Conservation (phyloP, 2,888 invertebrate genomes). For the Gonocerus acuteangulatus region DNA sequence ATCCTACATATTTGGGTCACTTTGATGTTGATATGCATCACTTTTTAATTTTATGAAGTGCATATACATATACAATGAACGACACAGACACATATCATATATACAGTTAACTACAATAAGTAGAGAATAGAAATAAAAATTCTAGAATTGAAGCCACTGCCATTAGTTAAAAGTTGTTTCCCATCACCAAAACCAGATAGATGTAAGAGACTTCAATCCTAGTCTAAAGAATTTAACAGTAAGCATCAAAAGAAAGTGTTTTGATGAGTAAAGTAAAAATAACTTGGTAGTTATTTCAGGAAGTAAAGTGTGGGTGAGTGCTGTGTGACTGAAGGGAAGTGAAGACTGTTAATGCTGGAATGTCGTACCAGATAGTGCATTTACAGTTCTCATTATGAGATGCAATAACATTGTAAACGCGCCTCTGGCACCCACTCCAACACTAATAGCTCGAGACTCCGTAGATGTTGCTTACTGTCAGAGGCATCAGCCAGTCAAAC, state of each 20-base stretch:
- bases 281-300: constrained; percentile 28
- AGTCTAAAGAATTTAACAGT: constrained; percentile 8
- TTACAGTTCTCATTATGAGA: constrained; percentile 66
- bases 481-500: constrained; percentile 22
- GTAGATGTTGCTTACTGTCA: constrained; percentile 23
- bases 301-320: constrained; percentile 25
- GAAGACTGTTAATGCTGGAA: constrained; percentile 56
- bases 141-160: constrained; percentile 14
- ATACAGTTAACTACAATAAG: constrained; percentile 21
- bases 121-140: constrained; percentile 5
- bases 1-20: too few relatives aligned
- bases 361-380: constrained; percentile 99
- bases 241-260: constrained; percentile 13
- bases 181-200: constrained; percentile 18
- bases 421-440: constrained; percentile 95
- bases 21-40: too few relatives aligned
- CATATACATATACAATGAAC: constrained; percentile 13
- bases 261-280: not conserved
- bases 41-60: not conserved
- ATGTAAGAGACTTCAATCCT: constrained; percentile 19
- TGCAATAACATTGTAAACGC: constrained; percentile 76
- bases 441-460: constrained; percentile 43
- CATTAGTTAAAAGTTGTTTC: constrained; percentile 7
- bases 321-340: constrained; percentile 25
- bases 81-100: constrained; percentile 25